phyloP scores from a whole-genome alignment of 2,113 vertebrate genomes.

The Cynocephalus volans region DNA sequence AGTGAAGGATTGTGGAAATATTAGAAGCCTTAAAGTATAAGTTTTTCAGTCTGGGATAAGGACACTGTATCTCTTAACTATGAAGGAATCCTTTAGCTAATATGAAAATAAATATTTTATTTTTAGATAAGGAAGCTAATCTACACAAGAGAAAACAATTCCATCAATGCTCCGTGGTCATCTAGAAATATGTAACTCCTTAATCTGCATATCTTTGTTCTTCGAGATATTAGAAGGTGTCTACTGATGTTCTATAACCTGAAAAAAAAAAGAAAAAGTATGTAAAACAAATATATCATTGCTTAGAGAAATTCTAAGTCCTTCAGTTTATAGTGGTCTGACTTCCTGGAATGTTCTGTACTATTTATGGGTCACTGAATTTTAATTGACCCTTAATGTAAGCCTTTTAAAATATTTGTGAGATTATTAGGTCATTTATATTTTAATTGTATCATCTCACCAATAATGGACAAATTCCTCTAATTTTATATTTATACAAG shows the following conservation, averaged over 20 bases:
- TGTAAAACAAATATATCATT: neutral
- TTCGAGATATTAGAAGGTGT: neutral
- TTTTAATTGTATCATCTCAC: neutral
- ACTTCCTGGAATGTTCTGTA: neutral
- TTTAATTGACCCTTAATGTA: neutral
- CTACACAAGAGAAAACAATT: neutral
- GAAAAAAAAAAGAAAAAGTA: neutral
- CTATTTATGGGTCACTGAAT: neutral
- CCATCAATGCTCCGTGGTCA: too few relatives aligned
- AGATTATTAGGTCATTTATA: neutral
- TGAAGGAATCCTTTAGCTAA: neutral
- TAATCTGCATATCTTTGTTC: neutral
- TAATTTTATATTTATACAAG: neutral
- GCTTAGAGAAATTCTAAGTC: neutral
- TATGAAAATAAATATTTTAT: neutral
- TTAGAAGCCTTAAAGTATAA: neutral
- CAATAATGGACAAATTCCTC: neutral
- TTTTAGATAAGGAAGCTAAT: neutral
- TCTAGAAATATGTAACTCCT: neutral
- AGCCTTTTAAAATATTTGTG: neutral
- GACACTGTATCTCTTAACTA: neutral
- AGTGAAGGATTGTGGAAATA: neutral
- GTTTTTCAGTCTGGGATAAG: neutral
- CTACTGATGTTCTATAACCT: neutral
- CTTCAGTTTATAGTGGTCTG: neutral